Evolutionary conservation across 2,888 invertebrate species (phyloP).

Genomic region (Unio delphinus): DNA sequence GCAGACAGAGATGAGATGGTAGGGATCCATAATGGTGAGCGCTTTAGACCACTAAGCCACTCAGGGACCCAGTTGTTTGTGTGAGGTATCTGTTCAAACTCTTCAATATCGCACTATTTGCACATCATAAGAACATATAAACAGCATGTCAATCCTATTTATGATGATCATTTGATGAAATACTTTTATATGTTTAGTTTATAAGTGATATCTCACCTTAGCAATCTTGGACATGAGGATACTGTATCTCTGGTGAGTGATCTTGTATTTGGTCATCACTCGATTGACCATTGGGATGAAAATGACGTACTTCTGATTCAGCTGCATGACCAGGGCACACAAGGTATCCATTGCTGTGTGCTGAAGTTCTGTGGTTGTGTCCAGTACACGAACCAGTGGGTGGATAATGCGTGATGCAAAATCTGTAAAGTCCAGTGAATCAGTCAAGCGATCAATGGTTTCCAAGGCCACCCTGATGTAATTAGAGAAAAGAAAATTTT

Average conservation of each 20-base stretch:
- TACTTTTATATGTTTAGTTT: too few species aligned
- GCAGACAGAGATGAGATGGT: too few species aligned
- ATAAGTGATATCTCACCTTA: conserved; percentile 55
- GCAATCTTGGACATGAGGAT: conserved; percentile 76
- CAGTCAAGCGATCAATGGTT: conserved; percentile 91
- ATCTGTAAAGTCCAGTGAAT: conserved; percentile 92
- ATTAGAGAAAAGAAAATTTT: too few species aligned
- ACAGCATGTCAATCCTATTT: too few species aligned
- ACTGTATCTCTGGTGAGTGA: conserved; percentile 83
- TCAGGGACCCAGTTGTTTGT: too few species aligned
- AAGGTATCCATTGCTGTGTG: conserved; percentile 90
- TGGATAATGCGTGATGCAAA: conserved; percentile 94
- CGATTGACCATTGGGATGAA: conserved; percentile 93
- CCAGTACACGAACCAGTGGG: conserved; percentile 88
- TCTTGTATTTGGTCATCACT: conserved; percentile 73
- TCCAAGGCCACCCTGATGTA: conserved; percentile 74
- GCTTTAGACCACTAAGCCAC: too few species aligned
- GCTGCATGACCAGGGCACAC: conserved; percentile 87
- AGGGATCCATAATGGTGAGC: too few species aligned
- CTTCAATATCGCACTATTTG: too few species aligned
- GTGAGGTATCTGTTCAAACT: too few species aligned
- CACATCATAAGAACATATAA: too few species aligned
- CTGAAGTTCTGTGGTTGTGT: conserved; percentile 82
- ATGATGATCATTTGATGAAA: too few species aligned
- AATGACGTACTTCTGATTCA: conserved; percentile 91